Conservation (phyloP, 2,113 vertebrate species). For the Rhizomys pruinosus region DNA sequence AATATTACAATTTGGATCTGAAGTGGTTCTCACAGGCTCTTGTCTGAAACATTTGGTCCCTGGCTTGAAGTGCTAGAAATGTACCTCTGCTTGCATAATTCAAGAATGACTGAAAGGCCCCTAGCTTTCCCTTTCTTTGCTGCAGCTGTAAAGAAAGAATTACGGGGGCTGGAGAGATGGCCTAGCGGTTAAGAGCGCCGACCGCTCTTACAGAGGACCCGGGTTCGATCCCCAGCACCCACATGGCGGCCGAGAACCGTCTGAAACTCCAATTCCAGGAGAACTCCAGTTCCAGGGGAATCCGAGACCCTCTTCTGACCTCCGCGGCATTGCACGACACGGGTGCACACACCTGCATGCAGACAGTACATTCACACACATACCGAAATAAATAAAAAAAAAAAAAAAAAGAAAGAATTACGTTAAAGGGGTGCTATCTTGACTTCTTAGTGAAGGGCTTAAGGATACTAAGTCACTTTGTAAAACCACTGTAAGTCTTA, state of each 20-base stretch:
- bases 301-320: too few species aligned
- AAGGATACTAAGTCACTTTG: conserved; percentile 24
- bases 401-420: background rate
- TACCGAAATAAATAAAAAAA: too few species aligned
- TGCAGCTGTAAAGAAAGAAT: background rate
- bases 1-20: background rate
- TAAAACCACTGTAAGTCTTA: conserved; percentile 18
- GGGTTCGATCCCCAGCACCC: too few species aligned
- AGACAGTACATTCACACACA: too few species aligned
- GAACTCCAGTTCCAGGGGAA: too few species aligned
- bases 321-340: too few species aligned
- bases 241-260: too few species aligned
- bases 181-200: too few species aligned
- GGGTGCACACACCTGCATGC: too few species aligned
- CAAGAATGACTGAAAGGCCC: conserved; percentile 12
- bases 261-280: too few species aligned
- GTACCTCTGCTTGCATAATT: conserved; percentile 11
- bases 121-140: background rate
- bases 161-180: too few species aligned
- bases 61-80: background rate
- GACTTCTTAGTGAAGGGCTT: background rate
- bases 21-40: background rate
- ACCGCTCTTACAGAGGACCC: too few species aligned
- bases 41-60: background rate
- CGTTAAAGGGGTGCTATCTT: background rate